Conservation (phyloP, 2,113 vertebrate species). For the Athene cunicularia region DNA sequence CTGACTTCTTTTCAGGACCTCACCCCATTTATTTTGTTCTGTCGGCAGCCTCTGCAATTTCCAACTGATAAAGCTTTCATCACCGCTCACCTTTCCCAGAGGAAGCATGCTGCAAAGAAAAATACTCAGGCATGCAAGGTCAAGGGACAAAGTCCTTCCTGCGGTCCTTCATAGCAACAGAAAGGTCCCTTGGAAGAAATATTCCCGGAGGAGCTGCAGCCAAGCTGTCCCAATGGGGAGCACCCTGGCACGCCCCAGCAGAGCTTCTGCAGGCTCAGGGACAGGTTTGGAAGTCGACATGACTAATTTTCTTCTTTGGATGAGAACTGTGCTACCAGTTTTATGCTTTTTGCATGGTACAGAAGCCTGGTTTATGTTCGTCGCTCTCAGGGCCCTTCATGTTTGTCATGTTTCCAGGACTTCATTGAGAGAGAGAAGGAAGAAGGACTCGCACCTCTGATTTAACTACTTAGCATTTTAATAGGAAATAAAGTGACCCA, state of each 20-base stretch:
- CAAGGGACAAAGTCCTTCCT: not conserved
- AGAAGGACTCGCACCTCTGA: not conserved
- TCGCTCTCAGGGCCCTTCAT: not conserved
- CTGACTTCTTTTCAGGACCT: not conserved
- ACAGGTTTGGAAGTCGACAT: not conserved
- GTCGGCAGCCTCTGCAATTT: not conserved
- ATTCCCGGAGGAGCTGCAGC: rapidly evolving
- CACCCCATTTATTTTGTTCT: not conserved
- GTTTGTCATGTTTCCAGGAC: not conserved
- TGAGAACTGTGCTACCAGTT: not conserved
- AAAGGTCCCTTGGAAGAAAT: not conserved
- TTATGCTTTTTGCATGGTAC: not conserved
- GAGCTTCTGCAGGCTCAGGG: not conserved
- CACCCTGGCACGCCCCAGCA: not conserved
- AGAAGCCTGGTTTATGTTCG: not conserved
- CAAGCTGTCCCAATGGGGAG: not conserved
- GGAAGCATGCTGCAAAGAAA: not conserved
- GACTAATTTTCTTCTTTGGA: not conserved
- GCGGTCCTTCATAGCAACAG: not conserved
- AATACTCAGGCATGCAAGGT: not conserved
- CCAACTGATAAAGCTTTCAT: not conserved
- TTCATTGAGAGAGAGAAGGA: not conserved
- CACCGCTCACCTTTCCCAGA: not conserved
- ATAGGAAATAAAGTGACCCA: not conserved
- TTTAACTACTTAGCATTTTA: not conserved